Evolutionary conservation across 1,140 invertebrate species (phyloP).

Genomic region (Cotesia typhae): DNA sequence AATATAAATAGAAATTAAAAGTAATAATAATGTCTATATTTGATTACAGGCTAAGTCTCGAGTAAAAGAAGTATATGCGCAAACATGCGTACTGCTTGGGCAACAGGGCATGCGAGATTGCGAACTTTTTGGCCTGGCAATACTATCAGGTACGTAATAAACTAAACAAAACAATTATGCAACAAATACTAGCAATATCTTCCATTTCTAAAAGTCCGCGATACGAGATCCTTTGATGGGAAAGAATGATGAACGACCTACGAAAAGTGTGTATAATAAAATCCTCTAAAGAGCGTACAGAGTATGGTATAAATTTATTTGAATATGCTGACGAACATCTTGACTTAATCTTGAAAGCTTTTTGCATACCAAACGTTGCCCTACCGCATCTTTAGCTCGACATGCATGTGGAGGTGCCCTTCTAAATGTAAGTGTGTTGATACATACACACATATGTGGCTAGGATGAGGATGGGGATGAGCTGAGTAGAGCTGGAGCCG

Average conservation of each 20-base stretch:
- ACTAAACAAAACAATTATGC: constrained; percentile 12
- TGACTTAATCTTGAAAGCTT: constrained; percentile 53
- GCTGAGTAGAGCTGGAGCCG: constrained; percentile 41
- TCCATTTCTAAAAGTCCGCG: neutral
- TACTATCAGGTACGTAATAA: constrained; percentile 76
- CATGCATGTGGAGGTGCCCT: neutral
- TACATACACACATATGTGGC: too few relatives aligned
- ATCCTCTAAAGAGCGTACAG: neutral
- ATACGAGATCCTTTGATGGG: too few relatives aligned
- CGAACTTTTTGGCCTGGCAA: constrained; percentile 84
- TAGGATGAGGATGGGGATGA: constrained; percentile 3
- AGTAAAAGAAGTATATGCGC: constrained; percentile 83
- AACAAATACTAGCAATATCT: neutral
- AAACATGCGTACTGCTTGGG: constrained; percentile 80
- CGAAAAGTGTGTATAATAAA: too few relatives aligned
- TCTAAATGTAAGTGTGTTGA: neutral
- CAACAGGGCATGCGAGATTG: constrained; percentile 82
- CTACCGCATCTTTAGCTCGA: constrained; percentile 12
- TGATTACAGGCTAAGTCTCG: constrained; percentile 79
- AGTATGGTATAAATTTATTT: constrained; percentile 8
- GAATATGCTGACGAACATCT: constrained; percentile 35
- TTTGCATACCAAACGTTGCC: constrained; percentile 50
- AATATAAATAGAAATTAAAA: neutral
- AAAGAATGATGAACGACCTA: too few relatives aligned
- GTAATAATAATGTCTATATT: neutral